A percentile compares a stretch with the other conserved stretches of the same genome.
Conservation (phyloP, 2,888 invertebrate species). For the Scaptomyza reducta region DNA sequence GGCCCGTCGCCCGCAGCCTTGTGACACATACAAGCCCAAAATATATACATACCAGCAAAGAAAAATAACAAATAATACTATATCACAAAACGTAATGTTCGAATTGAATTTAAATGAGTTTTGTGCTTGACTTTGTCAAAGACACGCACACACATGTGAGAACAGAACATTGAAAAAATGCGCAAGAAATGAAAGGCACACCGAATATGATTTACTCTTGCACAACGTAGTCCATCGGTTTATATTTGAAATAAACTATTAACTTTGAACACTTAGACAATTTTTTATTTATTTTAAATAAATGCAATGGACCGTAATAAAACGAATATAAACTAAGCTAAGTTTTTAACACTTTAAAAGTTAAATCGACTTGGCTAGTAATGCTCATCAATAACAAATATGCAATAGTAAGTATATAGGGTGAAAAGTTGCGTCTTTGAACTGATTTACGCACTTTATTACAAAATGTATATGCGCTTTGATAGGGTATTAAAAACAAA, state of each 20-base stretch:
- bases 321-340: too few species aligned
- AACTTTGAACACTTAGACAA: too few species aligned
- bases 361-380: too few species aligned
- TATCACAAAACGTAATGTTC: constrained; percentile 69
- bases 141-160: constrained; percentile 29
- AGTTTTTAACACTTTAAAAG: too few species aligned
- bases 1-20: constrained; percentile 31
- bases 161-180: background rate
- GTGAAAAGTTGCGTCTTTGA: background rate
- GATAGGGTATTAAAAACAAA: constrained; percentile 17
- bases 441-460: background rate
- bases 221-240: background rate
- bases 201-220: background rate
- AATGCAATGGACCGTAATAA: too few species aligned
- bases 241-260: background rate
- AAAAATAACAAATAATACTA: constrained; percentile 42
- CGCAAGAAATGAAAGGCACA: constrained; percentile 6
- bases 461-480: background rate
- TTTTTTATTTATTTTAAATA: too few species aligned
- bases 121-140: constrained; percentile 44
- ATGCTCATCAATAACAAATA: too few species aligned
- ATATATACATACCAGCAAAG: constrained; percentile 37
- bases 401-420: too few species aligned
- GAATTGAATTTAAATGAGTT: constrained; percentile 79
- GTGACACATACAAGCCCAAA: constrained; percentile 51